Conservation (phyloP, 2,113 vertebrate genomes). For the Pleuronectes platessa region DNA sequence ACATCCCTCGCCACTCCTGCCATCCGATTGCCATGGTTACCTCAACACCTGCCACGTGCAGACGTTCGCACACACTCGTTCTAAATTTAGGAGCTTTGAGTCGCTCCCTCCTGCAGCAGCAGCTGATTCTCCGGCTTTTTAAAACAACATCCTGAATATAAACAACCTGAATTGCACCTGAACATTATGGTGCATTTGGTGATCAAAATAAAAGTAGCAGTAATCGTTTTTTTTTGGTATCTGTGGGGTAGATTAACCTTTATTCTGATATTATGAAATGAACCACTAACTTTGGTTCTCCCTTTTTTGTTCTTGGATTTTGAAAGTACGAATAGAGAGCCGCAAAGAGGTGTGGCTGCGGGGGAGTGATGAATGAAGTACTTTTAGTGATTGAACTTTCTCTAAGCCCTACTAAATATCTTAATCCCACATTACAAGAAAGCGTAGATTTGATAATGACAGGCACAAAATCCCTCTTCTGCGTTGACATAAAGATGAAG, state of each 20-base stretch:
- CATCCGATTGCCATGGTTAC: conserved; percentile 37
- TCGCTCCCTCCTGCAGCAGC: too few relatives aligned
- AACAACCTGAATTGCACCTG: background rate
- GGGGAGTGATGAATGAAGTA: conserved; percentile 28
- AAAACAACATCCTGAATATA: background rate
- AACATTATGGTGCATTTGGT: background rate
- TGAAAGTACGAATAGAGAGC: conserved; percentile 15
- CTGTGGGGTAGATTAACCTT: background rate
- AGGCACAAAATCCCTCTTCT: conserved; percentile 9
- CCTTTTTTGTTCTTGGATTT: background rate
- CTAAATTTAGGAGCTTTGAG: background rate
- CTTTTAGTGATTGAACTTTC: conserved; percentile 40
- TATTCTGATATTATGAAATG: background rate
- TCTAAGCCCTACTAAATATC: conserved; percentile 44
- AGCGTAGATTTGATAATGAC: conserved; percentile 24
- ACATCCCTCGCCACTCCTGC: background rate
- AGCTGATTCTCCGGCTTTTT: background rate
- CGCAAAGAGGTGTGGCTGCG: background rate
- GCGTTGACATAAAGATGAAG: conserved; percentile 14
- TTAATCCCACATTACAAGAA: conserved; percentile 37
- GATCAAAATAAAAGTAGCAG: background rate
- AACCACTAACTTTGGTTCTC: background rate
- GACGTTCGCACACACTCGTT: background rate
- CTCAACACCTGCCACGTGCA: conserved; percentile 37
- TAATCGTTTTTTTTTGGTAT: background rate